Base-by-base conservation (phyloP, 2,113 vertebrate genomes). In the Poeciliopsis retropinna region DNA sequence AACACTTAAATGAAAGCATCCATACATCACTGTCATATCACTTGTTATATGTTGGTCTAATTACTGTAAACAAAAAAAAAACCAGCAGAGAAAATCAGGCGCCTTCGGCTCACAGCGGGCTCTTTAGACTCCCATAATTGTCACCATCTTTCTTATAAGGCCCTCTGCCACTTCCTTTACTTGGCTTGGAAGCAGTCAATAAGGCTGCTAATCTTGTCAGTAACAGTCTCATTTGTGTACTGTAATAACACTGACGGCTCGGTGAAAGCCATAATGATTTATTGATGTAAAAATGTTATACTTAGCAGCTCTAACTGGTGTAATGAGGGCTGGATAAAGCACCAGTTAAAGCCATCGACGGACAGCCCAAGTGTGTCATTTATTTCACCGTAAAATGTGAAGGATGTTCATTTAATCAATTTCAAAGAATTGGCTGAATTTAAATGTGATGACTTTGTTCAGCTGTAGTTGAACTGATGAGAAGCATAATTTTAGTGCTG, bases 21-120 rank as follows among this genome's bases (percentile, higher is more conserved):
- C 39, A 12, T 75, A n/a, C 34, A 15, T 79, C 68, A 30, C 76
- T 66, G 78, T 83, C 75, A 77, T 64, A 79, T 83, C 51, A 78
- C 44, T 64, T 19, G 19, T 8, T 74, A 74, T 47, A n/a, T 64
- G 64, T 69, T 7, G 0, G 10, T 28, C 2, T 62, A 75, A 86
- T 85, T 67, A 80, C 19, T 27, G 64, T 54, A 79, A 81, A 82
- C 69, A 82, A 64, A 66, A 31, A 27, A 54, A 73, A 54, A 2
- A 64, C 41, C 28, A 10, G 11, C 61, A 12, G 83, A 72, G 76
- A 66, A 47, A 84, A 80, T 28, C 34, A 13, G 29, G 14, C 15
- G 65, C 28, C 13, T 39, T 60, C 29, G 7, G 32, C 13, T 66
- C 25, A 73, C 67, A 70, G 67, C 61, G 44, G 10, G 65, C 6